Percentiles rank a stretch among this genome's conserved stretches.
phyloP scores from a whole-genome alignment of 2,888 invertebrate species.

The Theristus sp. region DNA sequence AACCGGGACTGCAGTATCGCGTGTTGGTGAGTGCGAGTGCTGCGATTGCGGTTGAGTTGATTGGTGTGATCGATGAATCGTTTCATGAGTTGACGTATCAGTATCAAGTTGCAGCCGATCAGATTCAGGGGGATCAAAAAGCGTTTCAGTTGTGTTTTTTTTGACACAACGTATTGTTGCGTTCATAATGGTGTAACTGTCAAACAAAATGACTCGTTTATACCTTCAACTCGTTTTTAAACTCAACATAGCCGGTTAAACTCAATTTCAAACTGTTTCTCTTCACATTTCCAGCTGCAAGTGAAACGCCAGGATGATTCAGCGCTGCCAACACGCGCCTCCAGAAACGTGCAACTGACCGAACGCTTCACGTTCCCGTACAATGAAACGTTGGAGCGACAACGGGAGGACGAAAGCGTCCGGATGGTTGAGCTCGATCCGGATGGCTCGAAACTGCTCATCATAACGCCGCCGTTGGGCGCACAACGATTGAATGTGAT shows the following conservation, averaged over 20 bases:
- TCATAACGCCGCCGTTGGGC: slow-evolving; percentile 22
- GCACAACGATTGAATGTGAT: background rate
- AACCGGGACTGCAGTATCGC: slow-evolving; percentile 63
- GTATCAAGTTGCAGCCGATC: no score
- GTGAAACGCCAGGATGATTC: slow-evolving; percentile 25
- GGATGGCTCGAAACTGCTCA: slow-evolving; percentile 23
- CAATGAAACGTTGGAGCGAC: background rate
- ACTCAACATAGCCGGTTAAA: no score
- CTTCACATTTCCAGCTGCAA: no score
- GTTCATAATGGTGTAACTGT: no score
- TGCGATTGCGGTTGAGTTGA: background rate
- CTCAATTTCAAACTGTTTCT: no score
- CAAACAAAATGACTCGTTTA: no score
- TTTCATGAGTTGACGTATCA: no score
- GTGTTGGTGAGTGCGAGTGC: slow-evolving; percentile 47
- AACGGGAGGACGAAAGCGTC: background rate
- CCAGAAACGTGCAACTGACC: background rate
- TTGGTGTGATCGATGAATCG: no score
- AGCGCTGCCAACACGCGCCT: slow-evolving; percentile 15
- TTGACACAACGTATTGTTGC: no score
- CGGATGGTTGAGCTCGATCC: slow-evolving; percentile 22
- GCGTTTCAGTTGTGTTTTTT: no score
- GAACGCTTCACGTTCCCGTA: background rate
- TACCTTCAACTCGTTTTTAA: no score
- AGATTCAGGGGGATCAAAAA: no score